Base-by-base conservation (phyloP, 2,888 invertebrate genomes). In the Argynnis bischoffii region DNA sequence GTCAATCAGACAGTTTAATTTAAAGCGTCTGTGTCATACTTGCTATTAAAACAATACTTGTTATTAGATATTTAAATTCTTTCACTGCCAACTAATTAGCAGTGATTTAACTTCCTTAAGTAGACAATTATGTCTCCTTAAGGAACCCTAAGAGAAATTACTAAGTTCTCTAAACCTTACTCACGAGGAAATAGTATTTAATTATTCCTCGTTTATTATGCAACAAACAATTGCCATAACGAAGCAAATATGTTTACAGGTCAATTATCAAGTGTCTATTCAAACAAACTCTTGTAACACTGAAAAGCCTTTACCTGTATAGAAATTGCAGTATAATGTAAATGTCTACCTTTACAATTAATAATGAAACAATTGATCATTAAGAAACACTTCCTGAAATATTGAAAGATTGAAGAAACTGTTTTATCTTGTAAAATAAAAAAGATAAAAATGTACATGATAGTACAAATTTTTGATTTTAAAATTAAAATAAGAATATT, bases 211-310 rank as follows among this genome's bases (percentile, higher is more conserved):
- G 26, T 55, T 59, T 18, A 66, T 66, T 60, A 60, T 54, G 35
- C 35, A 31, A 59, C 18, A 54, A 53, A 54, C 54, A 35, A 60
- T 48, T 60, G 54, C 66, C 48, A 18, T 60, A 54, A 54, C 54
- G 54, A 55, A 66, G 61, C 61, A 41, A 59, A 66, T 48, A 59
- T 66, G 54, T 66, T 60, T 66, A 60, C 66, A 60, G 35, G 60
- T 66, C 35, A 66, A 66, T 60, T 60, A 55, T 66, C 66, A 54
- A 54, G 60, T 54, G 47, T 50, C 60, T 48, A 60, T 66, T 60
- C 48, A 31, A 60, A 55, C 21, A 15, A 46, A 54, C 41, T 64
- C 54, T 53, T 61, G 35, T 54, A 48, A 48, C 47, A 59, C n/a
- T 48, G 54, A 50, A 64, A 55, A 54, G 31, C 15, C 15, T 47